phyloP scores from a whole-genome alignment of 2,797 vertebrate species.

The Novumbra hubbsi region DNA sequence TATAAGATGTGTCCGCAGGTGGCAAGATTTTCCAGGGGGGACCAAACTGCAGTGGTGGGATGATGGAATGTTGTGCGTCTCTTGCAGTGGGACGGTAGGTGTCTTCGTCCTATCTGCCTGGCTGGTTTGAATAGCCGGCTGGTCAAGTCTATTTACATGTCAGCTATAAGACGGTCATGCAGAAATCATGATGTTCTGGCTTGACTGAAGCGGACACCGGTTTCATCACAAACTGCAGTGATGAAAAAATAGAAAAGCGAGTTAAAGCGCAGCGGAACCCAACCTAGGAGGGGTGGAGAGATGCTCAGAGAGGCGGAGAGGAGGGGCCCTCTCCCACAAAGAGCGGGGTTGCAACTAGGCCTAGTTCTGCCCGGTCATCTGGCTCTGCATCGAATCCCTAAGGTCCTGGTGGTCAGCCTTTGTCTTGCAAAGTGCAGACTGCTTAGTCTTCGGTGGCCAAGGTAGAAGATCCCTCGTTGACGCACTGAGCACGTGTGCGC shows the following conservation, averaged over 20 bases:
- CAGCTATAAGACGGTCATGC: constrained; percentile 34
- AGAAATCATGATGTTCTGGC: constrained; percentile 44
- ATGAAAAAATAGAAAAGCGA: neutral
- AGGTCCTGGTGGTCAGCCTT: neutral
- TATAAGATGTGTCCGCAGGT: constrained; percentile 61
- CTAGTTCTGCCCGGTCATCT: constrained; percentile 4
- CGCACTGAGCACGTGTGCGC: constrained; percentile 5
- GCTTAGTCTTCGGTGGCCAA: neutral
- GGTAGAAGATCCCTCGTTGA: neutral
- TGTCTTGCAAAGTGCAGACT: neutral
- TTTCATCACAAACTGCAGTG: constrained; percentile 15
- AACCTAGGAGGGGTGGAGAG: constrained; percentile 30
- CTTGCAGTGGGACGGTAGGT: neutral
- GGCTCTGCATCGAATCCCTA: neutral
- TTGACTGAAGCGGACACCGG: constrained; percentile 10
- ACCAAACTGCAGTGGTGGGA: constrained; percentile 19
- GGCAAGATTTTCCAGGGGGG: constrained; percentile 43
- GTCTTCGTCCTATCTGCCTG: neutral
- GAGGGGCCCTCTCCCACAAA: constrained; percentile 5
- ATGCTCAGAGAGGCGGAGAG: constrained; percentile 23
- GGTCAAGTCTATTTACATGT: constrained; percentile 33
- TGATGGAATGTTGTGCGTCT: constrained; percentile 3
- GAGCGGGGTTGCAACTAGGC: constrained; percentile 10
- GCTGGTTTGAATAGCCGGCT: neutral
- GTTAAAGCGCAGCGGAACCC: constrained; percentile 9